A percentile compares a stretch with the other conserved stretches of the same genome.
Conservation (phyloP, 1,140 invertebrate genomes). For the Potamilus streckersoni region DNA sequence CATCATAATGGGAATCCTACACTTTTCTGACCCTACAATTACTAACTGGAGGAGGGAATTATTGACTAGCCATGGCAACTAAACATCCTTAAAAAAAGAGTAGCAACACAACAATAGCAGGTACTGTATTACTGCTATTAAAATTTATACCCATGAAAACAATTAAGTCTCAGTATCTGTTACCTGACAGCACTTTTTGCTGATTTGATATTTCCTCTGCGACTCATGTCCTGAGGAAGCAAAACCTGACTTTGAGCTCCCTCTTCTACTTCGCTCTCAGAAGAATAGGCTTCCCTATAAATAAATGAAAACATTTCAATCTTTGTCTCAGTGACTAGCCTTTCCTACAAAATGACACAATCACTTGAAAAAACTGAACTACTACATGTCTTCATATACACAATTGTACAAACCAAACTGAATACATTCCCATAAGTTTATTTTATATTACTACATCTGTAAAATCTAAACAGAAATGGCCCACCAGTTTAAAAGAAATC, state of each 20-base stretch:
- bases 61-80: too few species aligned
- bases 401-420: neutral
- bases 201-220: slow-evolving; percentile 79
- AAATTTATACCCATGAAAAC: too few species aligned
- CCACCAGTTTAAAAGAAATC: too few species aligned
- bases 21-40: too few species aligned
- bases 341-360: neutral
- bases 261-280: slow-evolving; percentile 94
- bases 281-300: slow-evolving; percentile 79
- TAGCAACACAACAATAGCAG: too few species aligned
- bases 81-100: too few species aligned
- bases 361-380: neutral
- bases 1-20: too few species aligned
- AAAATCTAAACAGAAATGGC: too few species aligned
- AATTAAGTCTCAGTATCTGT: neutral
- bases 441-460: neutral
- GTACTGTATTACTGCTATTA: too few species aligned
- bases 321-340: neutral
- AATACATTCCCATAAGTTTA: too few species aligned
- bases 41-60: too few species aligned
- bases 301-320: slow-evolving; percentile 2
- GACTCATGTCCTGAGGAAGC: slow-evolving; percentile 73
- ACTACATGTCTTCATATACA: neutral
- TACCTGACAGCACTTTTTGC: slow-evolving; percentile 80
- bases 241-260: slow-evolving; percentile 67